phyloP scores from a whole-genome alignment of 1,140 invertebrate species.

The Drosophila mayri region DNA sequence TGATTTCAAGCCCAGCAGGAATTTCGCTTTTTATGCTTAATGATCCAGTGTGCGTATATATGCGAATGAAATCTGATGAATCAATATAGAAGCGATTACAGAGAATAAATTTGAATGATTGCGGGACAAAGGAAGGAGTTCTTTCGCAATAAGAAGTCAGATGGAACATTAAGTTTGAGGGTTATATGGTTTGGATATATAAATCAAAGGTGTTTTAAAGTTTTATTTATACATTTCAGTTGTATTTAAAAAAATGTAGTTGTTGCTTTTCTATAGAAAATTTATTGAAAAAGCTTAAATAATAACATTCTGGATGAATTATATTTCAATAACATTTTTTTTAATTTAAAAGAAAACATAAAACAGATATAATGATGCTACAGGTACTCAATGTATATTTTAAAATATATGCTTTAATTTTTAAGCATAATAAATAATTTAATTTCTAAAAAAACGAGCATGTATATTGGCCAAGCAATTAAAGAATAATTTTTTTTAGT shows the following conservation, averaged over 20 bases:
- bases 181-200: background rate
- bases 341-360: background rate
- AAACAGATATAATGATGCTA: background rate
- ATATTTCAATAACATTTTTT: no score
- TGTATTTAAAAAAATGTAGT: background rate
- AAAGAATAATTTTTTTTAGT: background rate
- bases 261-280: background rate
- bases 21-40: constrained; percentile 58
- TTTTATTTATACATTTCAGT: background rate
- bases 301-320: background rate
- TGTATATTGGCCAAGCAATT: background rate
- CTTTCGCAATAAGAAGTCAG: background rate
- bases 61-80: constrained; percentile 22
- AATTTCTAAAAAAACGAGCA: background rate
- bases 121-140: background rate
- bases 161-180: background rate
- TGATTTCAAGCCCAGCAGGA: constrained; percentile 66
- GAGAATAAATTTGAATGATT: constrained; percentile 14
- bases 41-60: constrained; percentile 27
- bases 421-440: background rate
- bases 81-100: constrained; percentile 12
- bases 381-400: background rate
- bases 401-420: background rate
- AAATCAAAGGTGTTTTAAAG: background rate
- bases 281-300: background rate